phyloP scores from a whole-genome alignment of 1,140 invertebrate species.

The Euura lappo region DNA sequence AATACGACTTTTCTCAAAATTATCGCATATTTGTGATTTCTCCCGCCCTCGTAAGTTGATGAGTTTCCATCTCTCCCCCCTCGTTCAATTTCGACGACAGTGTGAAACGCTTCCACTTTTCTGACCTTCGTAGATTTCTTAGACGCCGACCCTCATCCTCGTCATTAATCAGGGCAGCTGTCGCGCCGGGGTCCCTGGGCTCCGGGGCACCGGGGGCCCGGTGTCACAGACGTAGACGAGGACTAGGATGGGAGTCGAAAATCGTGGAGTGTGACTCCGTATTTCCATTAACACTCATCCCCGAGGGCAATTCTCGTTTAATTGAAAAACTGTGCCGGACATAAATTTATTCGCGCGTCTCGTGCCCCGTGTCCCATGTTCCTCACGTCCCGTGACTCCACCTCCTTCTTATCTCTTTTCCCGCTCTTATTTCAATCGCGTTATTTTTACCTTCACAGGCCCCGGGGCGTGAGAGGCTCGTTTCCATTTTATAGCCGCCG shows the following conservation, averaged over 20 bases:
- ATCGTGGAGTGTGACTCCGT: not conserved
- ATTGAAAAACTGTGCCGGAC: not conserved
- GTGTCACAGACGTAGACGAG: not conserved
- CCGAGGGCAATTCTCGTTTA: not conserved
- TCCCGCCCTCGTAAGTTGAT: too few relatives aligned
- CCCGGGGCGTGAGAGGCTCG: too few relatives aligned
- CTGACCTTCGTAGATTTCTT: conserved; percentile 5
- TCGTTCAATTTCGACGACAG: not conserved
- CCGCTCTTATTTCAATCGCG: not conserved
- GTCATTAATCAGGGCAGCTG: conserved; percentile 3
- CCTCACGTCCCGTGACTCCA: not conserved
- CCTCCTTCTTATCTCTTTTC: not conserved
- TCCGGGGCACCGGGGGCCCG: not conserved
- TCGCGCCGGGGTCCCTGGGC: not conserved
- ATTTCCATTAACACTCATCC: conserved; percentile 3
- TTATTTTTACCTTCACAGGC: not conserved
- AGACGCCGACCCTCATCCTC: not conserved
- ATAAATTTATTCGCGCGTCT: conserved; percentile 1
- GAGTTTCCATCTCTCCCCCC: not conserved
- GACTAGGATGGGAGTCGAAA: not conserved
- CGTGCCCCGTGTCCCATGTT: not conserved
- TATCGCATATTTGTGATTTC: too few relatives aligned
- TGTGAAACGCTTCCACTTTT: conserved; percentile 2
- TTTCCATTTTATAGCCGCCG: too few relatives aligned
- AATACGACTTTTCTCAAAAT: not conserved